Evolutionary conservation across 2,797 vertebrate species (phyloP), one percentile per base, ranked within the genome.

Genomic region (Intellagama lesueurii): DNA sequence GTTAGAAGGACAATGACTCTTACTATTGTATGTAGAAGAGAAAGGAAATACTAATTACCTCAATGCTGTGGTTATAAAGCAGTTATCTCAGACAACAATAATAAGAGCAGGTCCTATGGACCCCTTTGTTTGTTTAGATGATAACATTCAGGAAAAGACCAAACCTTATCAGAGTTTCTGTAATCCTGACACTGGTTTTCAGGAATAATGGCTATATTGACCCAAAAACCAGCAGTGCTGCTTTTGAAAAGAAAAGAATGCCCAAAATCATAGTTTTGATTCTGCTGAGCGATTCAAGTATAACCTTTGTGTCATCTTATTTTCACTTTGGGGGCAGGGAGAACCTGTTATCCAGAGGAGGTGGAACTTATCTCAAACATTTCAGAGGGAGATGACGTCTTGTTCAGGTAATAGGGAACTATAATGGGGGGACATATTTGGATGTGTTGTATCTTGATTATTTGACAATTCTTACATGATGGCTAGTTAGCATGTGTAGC

Each of bases 11-110:
- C 90, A 94, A 92, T 93, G 89, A 93, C 75, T 90, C 76, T 92
- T 95, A 93, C 91, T 94, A 89, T 90, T 90, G 87, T 87, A 91
- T 87, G 87, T 78, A 84, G 0, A 47, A 89, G 91, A 94, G 87
- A 94, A 95, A 94, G 92, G 85, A 92, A 94, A 90, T 70, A 85
- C 91, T 95, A 93, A 96, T 96, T 95, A 77, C 92, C 77, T 91
- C 87, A 72, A 9, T 93, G 91, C 83, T 85, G 60, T 90, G 91
- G 85, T 95, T 92, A 94, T 80, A 95, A 89, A 88, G 78, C 9
- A 70, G 87, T 91, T 95, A 95, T 88, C 89, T 91, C 60, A 90
- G 90, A 86, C 81, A 89, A 73, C 86, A 92, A 88, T 66, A 91
- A 52, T 76, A 84, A 70, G 92, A 84, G 40, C 90, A 92, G 73